Evolutionary conservation across 1,140 invertebrate genomes (phyloP).

Genomic region (Drosophila albomicans): DNA sequence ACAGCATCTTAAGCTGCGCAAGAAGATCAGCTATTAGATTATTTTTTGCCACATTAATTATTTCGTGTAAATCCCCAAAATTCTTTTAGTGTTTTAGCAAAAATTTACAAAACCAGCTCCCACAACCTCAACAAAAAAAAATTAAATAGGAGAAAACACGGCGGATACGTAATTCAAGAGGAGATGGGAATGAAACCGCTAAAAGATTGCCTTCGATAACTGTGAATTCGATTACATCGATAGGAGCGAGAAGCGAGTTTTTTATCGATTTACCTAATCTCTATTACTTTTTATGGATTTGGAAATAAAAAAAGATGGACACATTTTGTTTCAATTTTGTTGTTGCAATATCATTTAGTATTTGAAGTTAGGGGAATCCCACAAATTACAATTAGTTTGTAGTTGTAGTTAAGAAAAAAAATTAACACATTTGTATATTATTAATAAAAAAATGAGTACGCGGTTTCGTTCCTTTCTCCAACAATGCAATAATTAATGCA

Average conservation of each 20-base stretch:
- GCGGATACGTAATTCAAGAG: conserved; percentile 5
- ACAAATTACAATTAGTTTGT: neutral
- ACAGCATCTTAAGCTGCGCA: conserved; percentile 71
- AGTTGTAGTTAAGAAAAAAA: neutral
- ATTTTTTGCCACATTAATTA: no score
- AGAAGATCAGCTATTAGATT: conserved; percentile 80
- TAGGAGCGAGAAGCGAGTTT: conserved; percentile 13
- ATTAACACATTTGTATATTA: neutral
- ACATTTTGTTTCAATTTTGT: neutral
- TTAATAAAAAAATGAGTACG: conserved; percentile 2
- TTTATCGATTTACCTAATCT: neutral
- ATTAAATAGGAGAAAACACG: no score
- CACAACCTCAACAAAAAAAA: neutral
- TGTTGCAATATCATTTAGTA: neutral
- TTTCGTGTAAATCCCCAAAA: no score
- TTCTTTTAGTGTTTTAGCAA: conserved; percentile 32
- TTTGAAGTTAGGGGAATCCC: neutral
- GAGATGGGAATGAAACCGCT: conserved; percentile 23
- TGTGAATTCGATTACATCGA: conserved; percentile 23
- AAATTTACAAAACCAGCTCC: conserved; percentile 27
- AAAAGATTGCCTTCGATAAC: conserved; percentile 29
- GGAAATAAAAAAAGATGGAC: neutral
- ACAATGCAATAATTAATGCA: neutral
- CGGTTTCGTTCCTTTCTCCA: conserved; percentile 37
- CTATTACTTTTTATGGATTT: neutral